Percentiles rank a stretch among this genome's conserved stretches.
phyloP scores from a whole-genome alignment of 2,113 vertebrate genomes.

The Lycocorax pyrrhopterus region DNA sequence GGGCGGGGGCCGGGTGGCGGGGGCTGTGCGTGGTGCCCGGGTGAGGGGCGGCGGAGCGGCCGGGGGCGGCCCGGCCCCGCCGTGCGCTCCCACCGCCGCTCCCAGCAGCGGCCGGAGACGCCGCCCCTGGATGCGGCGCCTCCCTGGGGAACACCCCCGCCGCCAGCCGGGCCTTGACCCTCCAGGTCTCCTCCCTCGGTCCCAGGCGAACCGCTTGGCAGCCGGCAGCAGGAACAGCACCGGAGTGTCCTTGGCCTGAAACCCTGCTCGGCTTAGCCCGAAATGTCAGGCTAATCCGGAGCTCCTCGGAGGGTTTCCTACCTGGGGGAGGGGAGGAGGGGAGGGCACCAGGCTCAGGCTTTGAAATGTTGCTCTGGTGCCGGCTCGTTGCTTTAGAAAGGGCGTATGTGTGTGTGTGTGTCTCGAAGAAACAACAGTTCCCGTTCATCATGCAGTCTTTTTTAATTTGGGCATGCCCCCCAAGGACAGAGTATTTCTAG shows the following conservation, averaged over 20 bases:
- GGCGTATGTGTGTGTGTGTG: background rate
- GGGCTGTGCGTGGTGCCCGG: background rate
- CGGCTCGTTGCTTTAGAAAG: background rate
- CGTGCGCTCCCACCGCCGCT: background rate
- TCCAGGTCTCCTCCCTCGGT: background rate
- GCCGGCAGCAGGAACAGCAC: background rate
- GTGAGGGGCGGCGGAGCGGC: background rate
- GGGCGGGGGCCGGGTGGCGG: background rate
- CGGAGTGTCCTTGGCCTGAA: slow-evolving; percentile 42
- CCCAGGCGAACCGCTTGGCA: background rate
- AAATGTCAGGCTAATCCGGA: slow-evolving; percentile 36
- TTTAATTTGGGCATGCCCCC: background rate
- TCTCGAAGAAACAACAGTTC: background rate
- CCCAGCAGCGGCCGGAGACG: background rate
- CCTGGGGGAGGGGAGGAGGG: background rate
- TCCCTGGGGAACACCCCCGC: background rate
- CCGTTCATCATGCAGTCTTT: background rate
- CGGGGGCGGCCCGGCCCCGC: background rate
- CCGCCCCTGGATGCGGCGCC: slow-evolving; percentile 29
- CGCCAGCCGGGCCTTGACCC: background rate
- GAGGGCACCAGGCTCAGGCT: background rate
- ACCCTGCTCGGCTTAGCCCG: slow-evolving; percentile 9
- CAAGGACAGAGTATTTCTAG: background rate
- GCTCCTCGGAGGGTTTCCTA: background rate
- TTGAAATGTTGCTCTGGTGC: background rate